Conservation (phyloP, 2,888 invertebrate genomes). For the Callyntrura guangdongensis region DNA sequence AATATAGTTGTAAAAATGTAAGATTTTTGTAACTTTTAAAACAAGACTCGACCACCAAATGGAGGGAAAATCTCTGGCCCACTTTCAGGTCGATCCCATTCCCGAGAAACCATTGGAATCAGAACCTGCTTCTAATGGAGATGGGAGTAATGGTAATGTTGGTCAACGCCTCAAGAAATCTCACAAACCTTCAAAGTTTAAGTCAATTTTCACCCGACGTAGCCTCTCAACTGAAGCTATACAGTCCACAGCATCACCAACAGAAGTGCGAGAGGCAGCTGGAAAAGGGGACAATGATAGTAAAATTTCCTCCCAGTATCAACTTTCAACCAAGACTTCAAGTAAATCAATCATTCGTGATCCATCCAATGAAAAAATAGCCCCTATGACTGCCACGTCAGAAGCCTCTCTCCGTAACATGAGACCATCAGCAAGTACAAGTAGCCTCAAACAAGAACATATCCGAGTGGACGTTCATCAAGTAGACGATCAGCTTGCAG, state of each 20-base stretch:
- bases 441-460: neutral
- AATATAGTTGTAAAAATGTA: neutral
- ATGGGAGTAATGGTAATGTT: neutral
- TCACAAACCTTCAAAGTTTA: conserved; percentile 54
- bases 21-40: neutral
- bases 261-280: neutral
- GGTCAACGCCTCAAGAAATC: neutral
- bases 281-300: conserved; percentile 29
- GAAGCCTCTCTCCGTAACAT: neutral
- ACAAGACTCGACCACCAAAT: neutral
- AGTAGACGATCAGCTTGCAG: neutral
- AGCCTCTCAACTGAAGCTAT: neutral
- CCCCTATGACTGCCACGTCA: no score
- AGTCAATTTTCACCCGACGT: conserved; percentile 42
- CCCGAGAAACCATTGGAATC: conserved; percentile 58
- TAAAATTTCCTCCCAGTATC: neutral
- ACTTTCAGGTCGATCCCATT: neutral
- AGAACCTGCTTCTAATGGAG: neutral
- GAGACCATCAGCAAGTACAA: conserved; percentile 29
- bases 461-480: conserved; percentile 23
- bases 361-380: neutral
- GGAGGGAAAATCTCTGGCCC: neutral
- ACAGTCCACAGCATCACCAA: neutral
- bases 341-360: neutral
- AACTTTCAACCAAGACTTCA: neutral